A percentile compares a stretch with the other conserved stretches of the same genome.
These are phyloP conservation scores for Tetraodon nigroviridis DNA, from an alignment of 2,113 vertebrate genomes.

Conservation along the genomic window DNA sequence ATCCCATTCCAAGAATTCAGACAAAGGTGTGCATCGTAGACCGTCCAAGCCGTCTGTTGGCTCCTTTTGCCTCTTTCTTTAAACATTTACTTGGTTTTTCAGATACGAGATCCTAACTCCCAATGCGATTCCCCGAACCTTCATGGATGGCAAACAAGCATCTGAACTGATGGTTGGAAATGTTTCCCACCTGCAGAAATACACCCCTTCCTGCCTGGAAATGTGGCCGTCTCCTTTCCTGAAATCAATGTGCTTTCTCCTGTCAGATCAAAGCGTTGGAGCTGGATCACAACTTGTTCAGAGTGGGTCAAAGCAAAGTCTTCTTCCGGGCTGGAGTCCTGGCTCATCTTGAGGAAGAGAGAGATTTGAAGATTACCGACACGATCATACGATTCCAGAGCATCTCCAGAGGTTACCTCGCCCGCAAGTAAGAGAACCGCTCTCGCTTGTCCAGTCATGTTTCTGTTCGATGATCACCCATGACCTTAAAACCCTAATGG, in stretches of 20 bases:
- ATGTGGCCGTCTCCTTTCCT: neutral
- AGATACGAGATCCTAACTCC: constrained; percentile 92
- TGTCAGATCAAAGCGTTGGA: constrained; percentile 84
- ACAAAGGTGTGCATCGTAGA: constrained; percentile 75
- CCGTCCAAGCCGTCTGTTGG: constrained; percentile 18
- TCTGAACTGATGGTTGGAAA: constrained; percentile 84
- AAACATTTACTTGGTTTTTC: constrained; percentile 15
- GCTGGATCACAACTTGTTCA: constrained; percentile 84
- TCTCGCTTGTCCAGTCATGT: neutral
- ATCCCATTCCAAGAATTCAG: constrained; percentile 92
- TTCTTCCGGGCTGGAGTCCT: constrained; percentile 90
- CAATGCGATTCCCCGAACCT: constrained; percentile 89
- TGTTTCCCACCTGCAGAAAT: neutral
- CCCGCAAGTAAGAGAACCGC: constrained; percentile 75
- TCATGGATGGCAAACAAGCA: constrained; percentile 93
- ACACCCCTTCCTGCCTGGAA: neutral
- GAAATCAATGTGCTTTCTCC: neutral
- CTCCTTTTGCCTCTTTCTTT: neutral
- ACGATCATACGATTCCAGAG: constrained; percentile 91
- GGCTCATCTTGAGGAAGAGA: constrained; percentile 86
- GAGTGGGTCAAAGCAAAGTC: constrained; percentile 90
- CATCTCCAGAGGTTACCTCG: constrained; percentile 82
- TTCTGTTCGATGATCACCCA: no score
- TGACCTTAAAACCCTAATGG: neutral
- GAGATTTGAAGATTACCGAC: constrained; percentile 90